Evolutionary conservation across 2,113 vertebrate species (phyloP), one percentile per base, ranked within the genome.

Genomic region (Solenodon paradoxus): DNA sequence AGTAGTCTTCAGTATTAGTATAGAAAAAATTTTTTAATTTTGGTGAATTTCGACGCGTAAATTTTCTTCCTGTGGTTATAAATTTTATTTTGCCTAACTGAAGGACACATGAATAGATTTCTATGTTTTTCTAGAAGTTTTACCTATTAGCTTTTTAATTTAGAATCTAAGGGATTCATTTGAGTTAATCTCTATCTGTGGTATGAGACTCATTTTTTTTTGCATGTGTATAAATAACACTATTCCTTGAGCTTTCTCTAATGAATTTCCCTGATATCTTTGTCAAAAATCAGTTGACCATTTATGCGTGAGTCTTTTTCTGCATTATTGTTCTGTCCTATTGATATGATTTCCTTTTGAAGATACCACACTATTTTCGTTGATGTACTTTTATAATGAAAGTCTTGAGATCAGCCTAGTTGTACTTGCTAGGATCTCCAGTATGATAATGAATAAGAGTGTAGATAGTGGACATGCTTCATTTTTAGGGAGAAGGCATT

Each of bases 11-110:
- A n/a, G n/a, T n/a, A n/a, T n/a, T n/a, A n/a, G n/a, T n/a, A n/a
- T n/a, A n/a, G n/a, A n/a, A n/a, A n/a, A n/a, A n/a, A n/a, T n/a
- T 42, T 94, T 64, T 45, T 64, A 59, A 80, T 81, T 92, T 94
- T 92, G 51, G 55, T 92, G 57, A 75, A n/a, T n/a, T n/a, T n/a
- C n/a, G n/a, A n/a, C n/a, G n/a, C n/a, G n/a, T n/a, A n/a, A n/a
- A n/a, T n/a, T n/a, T n/a, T n/a, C n/a, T n/a, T n/a, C n/a, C n/a
- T n/a, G n/a, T n/a, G n/a, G n/a, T n/a, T n/a, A n/a, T n/a, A n/a
- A n/a, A n/a, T n/a, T n/a, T n/a, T n/a, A n/a, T 35, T 83, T 81
- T 35, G 24, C 35, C 20, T 53, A 32, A 53, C 20, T 26, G 30
- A 75, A 12, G 35, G 6, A 68, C 24, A 66, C 17, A 74, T 55